These are phyloP conservation scores for Sinosuthora webbiana DNA, from an alignment of 2,113 vertebrate genomes.

Conservation along the genomic window DNA sequence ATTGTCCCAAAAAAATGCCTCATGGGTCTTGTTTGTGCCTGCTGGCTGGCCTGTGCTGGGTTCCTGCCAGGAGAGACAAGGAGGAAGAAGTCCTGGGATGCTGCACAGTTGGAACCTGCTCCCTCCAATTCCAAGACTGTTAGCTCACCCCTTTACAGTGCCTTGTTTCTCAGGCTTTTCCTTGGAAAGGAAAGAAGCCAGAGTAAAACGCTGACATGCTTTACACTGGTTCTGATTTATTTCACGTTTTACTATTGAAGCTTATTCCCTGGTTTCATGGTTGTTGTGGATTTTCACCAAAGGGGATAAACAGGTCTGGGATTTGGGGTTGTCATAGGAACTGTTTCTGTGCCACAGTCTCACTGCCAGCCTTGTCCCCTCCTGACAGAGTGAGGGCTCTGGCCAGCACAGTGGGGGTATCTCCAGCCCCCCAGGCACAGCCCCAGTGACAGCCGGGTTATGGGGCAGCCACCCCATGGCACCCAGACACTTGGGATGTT, in stretches of 20 bases:
- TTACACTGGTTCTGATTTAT: neutral
- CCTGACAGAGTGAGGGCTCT: neutral
- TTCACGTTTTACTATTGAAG: neutral
- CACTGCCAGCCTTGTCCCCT: neutral
- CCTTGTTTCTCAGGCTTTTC: neutral
- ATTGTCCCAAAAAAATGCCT: neutral
- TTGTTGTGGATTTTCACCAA: conserved; percentile 33
- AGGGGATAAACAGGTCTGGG: conserved; percentile 44
- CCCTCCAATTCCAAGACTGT: neutral
- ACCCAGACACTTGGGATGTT: fast-evolving
- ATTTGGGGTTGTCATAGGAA: conserved; percentile 70
- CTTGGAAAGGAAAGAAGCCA: neutral
- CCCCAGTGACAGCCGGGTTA: fast-evolving
- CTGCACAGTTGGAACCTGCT: fast-evolving
- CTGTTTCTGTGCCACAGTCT: neutral
- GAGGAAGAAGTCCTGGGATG: neutral
- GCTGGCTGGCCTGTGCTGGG: neutral
- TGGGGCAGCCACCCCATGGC: fast-evolving
- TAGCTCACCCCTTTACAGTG: neutral
- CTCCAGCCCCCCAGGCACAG: neutral
- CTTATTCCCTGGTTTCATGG: neutral
- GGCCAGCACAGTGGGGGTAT: fast-evolving
- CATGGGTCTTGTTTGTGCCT: fast-evolving
- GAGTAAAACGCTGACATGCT: neutral
- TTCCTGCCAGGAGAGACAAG: neutral